Conservation (phyloP, 2,797 vertebrate genomes). For the Spinus olivaceus region DNA sequence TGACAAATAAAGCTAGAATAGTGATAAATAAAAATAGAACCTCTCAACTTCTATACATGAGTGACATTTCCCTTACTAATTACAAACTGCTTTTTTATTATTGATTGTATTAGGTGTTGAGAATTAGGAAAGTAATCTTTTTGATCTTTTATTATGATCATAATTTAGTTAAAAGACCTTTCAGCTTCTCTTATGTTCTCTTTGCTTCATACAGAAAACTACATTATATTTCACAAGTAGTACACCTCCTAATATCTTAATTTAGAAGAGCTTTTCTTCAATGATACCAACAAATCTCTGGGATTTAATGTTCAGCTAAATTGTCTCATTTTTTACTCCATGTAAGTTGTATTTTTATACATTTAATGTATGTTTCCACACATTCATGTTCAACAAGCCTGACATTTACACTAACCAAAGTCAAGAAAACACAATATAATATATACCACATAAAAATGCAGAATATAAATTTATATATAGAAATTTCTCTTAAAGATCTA, state of each 20-base stretch:
- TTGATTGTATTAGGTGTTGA: slow-evolving; percentile 49
- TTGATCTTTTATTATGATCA: slow-evolving; percentile 16
- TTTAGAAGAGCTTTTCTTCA: slow-evolving; percentile 62
- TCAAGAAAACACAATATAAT: neutral
- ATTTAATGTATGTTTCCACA: slow-evolving; percentile 36
- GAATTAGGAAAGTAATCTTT: slow-evolving; percentile 49
- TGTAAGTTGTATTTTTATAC: neutral
- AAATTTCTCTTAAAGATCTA: slow-evolving; percentile 42
- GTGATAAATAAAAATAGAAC: slow-evolving; percentile 25
- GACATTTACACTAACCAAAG: neutral
- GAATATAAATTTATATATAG: neutral
- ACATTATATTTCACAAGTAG: slow-evolving; percentile 46
- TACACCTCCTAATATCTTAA: slow-evolving; percentile 57
- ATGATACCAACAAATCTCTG: slow-evolving; percentile 16
- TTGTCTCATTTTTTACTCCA: neutral
- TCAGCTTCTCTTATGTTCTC: neutral
- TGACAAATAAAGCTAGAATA: neutral
- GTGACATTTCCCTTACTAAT: slow-evolving; percentile 41
- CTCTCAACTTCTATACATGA: neutral
- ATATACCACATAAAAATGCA: neutral
- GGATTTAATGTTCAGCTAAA: slow-evolving; percentile 14
- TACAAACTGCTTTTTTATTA: slow-evolving; percentile 28
- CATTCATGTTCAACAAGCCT: neutral
- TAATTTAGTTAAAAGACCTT: slow-evolving; percentile 29
- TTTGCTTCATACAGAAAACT: slow-evolving; percentile 37